A percentile compares a stretch with the other conserved stretches of the same genome.
Evolutionary conservation across 1,140 invertebrate genomes (phyloP).

Genomic region (Pogonomyrmex barbatus): DNA sequence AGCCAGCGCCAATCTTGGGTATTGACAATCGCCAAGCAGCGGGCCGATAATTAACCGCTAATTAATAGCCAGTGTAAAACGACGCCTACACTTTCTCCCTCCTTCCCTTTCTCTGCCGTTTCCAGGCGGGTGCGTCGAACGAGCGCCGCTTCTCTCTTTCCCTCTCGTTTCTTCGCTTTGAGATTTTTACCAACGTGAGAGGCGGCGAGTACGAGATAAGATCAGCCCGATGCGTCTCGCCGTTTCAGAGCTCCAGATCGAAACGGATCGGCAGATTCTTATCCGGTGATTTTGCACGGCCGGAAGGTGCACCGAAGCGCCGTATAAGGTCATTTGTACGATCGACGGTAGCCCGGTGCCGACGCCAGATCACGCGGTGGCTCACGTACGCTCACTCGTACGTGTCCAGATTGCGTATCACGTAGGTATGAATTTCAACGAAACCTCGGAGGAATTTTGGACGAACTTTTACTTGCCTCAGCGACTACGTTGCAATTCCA

Average conservation of each 20-base stretch:
- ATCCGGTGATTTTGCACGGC: constrained; percentile 61
- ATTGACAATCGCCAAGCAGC: constrained; percentile 70
- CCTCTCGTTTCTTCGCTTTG: constrained; percentile 35
- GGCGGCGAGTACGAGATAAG: constrained; percentile 56
- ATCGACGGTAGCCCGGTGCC: constrained; percentile 66
- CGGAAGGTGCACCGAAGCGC: constrained; percentile 61
- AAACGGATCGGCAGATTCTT: constrained; percentile 68
- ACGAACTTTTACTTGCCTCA: background rate
- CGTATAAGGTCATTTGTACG: constrained; percentile 79
- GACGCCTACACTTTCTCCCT: constrained; percentile 55
- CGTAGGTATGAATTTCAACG: constrained; percentile 1
- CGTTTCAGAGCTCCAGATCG: constrained; percentile 56
- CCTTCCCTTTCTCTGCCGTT: background rate
- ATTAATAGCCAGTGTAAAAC: constrained; percentile 76
- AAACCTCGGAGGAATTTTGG: constrained; percentile 30
- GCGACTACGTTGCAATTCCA: background rate
- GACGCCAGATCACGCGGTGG: constrained; percentile 68
- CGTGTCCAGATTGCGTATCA: constrained; percentile 41
- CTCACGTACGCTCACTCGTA: constrained; percentile 62
- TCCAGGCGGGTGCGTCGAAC: background rate
- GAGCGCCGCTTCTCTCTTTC: constrained; percentile 1
- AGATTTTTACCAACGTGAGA: constrained; percentile 39
- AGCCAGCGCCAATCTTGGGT: constrained; percentile 9
- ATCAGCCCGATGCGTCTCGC: constrained; percentile 49
- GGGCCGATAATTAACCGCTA: constrained; percentile 78